These are phyloP conservation scores for Pipa parva DNA, from an alignment of 2,113 vertebrate genomes.

Conservation along the genomic window DNA sequence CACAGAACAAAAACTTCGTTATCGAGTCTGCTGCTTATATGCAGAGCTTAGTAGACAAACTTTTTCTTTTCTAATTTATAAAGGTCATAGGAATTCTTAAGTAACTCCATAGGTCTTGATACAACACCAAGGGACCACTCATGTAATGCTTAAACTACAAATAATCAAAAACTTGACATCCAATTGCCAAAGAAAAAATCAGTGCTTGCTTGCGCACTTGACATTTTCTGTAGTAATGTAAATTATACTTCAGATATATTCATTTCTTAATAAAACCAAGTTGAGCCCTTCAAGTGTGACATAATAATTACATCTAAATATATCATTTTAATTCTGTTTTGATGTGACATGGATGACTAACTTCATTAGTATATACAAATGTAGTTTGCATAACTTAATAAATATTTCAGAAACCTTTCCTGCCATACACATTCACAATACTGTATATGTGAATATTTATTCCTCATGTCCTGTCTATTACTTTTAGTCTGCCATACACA, in stretches of 20 bases:
- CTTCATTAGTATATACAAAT: not conserved
- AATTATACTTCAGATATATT: conserved; percentile 13
- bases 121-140: not conserved
- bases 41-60: too few relatives aligned
- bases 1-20: too few relatives aligned
- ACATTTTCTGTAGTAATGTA: conserved; percentile 31
- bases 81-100: too few relatives aligned
- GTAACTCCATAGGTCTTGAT: too few relatives aligned
- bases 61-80: too few relatives aligned
- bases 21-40: too few relatives aligned
- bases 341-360: conserved; percentile 1
- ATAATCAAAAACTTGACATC: conserved; percentile 6
- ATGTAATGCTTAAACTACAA: not conserved
- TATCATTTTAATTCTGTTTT: conserved; percentile 26
- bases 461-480: too few relatives aligned
- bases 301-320: conserved; percentile 27
- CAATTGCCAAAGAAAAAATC: conserved; percentile 16
- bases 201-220: conserved; percentile 21
- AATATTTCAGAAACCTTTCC: not conserved
- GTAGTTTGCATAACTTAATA: conserved; percentile 1
- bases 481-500: too few relatives aligned
- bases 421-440: too few relatives aligned
- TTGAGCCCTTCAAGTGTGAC: conserved; percentile 15
- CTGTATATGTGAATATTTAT: too few relatives aligned
- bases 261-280: conserved; percentile 22